These are phyloP conservation scores for Gadus macrocephalus DNA, from an alignment of 2,113 vertebrate species.

Conservation along the genomic window DNA sequence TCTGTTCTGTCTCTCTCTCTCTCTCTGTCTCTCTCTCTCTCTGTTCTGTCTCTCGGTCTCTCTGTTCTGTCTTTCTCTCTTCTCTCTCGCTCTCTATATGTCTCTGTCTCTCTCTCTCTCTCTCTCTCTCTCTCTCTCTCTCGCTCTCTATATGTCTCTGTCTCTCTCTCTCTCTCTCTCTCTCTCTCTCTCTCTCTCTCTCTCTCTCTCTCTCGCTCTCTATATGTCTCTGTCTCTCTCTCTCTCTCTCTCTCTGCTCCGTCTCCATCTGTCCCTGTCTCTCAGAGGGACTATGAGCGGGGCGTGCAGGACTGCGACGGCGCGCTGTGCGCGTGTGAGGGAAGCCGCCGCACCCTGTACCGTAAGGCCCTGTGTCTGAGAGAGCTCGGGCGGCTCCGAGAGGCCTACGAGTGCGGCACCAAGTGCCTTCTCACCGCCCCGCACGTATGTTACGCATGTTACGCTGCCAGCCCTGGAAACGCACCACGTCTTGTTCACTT, in stretches of 20 bases:
- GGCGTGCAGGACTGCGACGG: conserved; percentile 90
- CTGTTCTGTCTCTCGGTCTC: too few relatives aligned
- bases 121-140: too few relatives aligned
- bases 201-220: too few relatives aligned
- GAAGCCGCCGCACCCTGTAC: conserved; percentile 88
- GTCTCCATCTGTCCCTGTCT: background rate
- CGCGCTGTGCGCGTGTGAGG: conserved; percentile 81
- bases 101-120: too few relatives aligned
- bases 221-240: too few relatives aligned
- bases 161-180: too few relatives aligned
- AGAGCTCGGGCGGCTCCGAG: conserved; percentile 86
- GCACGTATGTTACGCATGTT: conserved; percentile 78
- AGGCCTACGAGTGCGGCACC: conserved; percentile 94
- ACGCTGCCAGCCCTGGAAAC: background rate
- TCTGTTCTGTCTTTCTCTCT: too few relatives aligned
- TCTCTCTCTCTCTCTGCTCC: background rate
- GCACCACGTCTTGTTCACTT: background rate
- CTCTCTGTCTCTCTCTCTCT: too few relatives aligned
- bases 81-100: too few relatives aligned
- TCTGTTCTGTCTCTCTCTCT: too few relatives aligned
- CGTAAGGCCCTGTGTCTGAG: conserved; percentile 87
- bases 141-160: too few relatives aligned
- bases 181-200: too few relatives aligned
- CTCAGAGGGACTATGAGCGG: conserved; percentile 87
- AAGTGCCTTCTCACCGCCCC: conserved; percentile 88